phyloP scores from a whole-genome alignment of 2,113 vertebrate genomes.

The Alosa alosa region DNA sequence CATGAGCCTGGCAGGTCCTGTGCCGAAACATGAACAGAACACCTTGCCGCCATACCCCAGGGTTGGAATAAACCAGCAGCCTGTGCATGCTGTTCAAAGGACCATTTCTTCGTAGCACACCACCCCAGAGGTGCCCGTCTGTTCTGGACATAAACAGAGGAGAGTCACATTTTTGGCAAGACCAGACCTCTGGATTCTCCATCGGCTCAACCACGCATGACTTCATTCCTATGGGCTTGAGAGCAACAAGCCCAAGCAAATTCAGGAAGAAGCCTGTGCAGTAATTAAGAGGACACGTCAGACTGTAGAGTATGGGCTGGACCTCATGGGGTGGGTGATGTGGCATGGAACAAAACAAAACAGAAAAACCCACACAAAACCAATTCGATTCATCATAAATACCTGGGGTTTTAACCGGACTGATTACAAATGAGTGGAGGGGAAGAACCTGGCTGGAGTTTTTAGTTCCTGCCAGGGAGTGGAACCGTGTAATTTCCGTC shows the following conservation, averaged over 20 bases:
- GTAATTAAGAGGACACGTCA: neutral
- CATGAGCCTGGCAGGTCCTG: neutral
- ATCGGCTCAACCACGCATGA: neutral
- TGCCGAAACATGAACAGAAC: neutral
- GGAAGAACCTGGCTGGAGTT: neutral
- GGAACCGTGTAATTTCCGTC: slow-evolving; percentile 24
- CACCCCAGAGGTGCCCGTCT: neutral
- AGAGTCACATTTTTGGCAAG: neutral
- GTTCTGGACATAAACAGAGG: neutral
- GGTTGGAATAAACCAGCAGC: neutral
- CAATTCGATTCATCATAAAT: neutral
- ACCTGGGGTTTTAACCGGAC: neutral
- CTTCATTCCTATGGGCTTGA: neutral
- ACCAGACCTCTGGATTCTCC: neutral
- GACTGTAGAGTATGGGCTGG: neutral
- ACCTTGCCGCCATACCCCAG: neutral
- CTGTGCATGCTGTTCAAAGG: neutral
- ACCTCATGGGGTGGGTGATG: slow-evolving; percentile 1
- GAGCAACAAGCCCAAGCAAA: neutral
- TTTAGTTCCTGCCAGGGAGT: neutral
- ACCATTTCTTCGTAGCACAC: neutral
- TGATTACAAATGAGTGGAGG: neutral
- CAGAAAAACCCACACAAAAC: neutral
- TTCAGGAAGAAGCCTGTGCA: neutral
- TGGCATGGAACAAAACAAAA: neutral